Evolutionary conservation across 2,797 vertebrate genomes (phyloP).

Genomic region (Coccyzus lansbergi): DNA sequence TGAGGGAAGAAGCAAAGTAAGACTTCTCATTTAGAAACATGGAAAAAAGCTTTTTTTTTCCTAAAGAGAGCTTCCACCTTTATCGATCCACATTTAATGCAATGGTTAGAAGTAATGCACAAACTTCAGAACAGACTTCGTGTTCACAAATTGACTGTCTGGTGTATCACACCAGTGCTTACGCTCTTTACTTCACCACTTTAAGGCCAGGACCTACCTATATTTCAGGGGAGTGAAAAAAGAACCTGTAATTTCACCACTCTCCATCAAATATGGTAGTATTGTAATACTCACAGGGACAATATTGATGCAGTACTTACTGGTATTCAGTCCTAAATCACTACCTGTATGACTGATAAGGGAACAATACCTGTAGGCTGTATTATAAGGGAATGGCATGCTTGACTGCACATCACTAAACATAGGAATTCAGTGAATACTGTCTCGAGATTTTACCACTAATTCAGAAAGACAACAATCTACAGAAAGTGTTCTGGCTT

Average conservation of each 20-base stretch:
- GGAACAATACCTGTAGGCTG: neutral
- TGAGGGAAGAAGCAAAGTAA: neutral
- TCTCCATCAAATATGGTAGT: neutral
- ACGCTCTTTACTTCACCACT: neutral
- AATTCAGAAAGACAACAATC: neutral
- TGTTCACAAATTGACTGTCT: neutral
- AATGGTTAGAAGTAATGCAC: neutral
- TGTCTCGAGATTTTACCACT: neutral
- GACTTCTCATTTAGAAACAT: neutral
- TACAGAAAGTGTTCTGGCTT: neutral
- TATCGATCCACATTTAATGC: neutral
- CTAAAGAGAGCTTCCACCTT: neutral
- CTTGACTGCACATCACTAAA: neutral
- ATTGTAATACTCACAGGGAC: neutral
- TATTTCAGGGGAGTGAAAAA: neutral
- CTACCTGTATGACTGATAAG: neutral
- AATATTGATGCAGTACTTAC: neutral
- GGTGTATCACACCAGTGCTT: neutral
- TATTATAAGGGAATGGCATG: neutral
- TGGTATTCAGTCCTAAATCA: neutral
- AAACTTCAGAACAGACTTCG: neutral
- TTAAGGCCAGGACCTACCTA: neutral
- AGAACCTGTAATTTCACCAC: neutral
- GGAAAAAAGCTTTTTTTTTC: fast-evolving
- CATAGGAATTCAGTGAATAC: neutral